Percentiles rank a stretch among this genome's conserved stretches.
Evolutionary conservation across 1,140 invertebrate genomes (phyloP).

Genomic region (Adelges cooleyi): DNA sequence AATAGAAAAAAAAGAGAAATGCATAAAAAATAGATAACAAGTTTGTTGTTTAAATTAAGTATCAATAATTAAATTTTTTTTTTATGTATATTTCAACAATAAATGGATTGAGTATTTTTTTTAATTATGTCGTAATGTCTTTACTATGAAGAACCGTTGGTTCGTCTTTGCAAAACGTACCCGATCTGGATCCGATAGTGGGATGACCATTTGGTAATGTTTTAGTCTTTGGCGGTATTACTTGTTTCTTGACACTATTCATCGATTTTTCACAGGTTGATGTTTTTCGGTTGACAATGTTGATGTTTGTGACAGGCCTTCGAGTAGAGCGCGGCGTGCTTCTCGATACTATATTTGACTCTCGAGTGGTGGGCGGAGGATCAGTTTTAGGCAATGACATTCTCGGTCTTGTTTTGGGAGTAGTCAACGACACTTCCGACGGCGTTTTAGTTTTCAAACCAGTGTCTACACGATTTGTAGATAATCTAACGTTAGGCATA

Average conservation of each 20-base stretch:
- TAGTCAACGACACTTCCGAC: slow-evolving; percentile 9
- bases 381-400: slow-evolving; percentile 12
- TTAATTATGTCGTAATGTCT: slow-evolving; percentile 2
- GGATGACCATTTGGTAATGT: slow-evolving; percentile 30
- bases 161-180: slow-evolving; percentile 61
- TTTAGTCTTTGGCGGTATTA: slow-evolving; percentile 19
- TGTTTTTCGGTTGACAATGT: background rate
- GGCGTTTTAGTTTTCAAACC: slow-evolving; percentile 12
- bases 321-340: background rate
- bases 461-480: background rate
- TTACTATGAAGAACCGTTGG: slow-evolving; percentile 43
- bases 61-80: too few relatives aligned
- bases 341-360: background rate
- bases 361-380: slow-evolving; percentile 2
- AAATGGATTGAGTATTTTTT: too few relatives aligned
- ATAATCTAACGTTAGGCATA: background rate
- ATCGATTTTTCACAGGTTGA: background rate
- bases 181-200: slow-evolving; percentile 47
- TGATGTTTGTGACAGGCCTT: background rate
- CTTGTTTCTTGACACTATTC: background rate
- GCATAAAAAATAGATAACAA: too few relatives aligned
- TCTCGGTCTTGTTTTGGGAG: slow-evolving; percentile 4
- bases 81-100: too few relatives aligned
- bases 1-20: too few relatives aligned
- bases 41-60: too few relatives aligned